phyloP scores from a whole-genome alignment of 2,888 invertebrate species.

The Mantis religiosa region DNA sequence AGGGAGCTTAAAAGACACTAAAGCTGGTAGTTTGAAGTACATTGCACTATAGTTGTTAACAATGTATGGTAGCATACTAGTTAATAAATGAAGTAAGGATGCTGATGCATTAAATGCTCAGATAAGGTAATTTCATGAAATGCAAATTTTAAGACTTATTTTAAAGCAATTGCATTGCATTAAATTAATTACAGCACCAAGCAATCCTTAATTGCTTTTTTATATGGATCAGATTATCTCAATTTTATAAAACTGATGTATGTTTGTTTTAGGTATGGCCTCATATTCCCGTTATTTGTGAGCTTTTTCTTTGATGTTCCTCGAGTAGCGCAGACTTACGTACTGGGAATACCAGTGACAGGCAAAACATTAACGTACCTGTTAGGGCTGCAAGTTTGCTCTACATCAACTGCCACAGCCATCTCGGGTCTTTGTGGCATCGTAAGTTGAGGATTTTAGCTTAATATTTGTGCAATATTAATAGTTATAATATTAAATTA shows the following conservation, averaged over 20 bases:
- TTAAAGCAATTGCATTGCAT: background rate
- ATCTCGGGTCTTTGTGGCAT: constrained; percentile 45
- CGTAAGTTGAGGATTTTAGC: constrained; percentile 38
- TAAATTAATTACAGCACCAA: background rate
- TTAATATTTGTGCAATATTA: too few relatives aligned
- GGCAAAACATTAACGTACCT: constrained; percentile 52
- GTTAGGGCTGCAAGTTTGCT: constrained; percentile 48
- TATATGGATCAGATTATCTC: background rate
- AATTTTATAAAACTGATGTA: background rate
- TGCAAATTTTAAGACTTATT: background rate
- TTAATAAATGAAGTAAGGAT: too few relatives aligned
- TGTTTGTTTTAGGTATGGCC: constrained; percentile 39
- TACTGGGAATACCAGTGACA: constrained; percentile 50
- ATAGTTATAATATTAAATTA: too few relatives aligned
- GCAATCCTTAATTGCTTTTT: background rate
- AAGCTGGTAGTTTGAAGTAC: too few relatives aligned
- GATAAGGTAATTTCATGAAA: too few relatives aligned
- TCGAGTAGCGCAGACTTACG: constrained; percentile 43
- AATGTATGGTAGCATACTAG: too few relatives aligned
- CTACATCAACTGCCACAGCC: constrained; percentile 42
- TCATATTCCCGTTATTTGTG: constrained; percentile 50
- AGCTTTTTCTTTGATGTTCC: constrained; percentile 49
- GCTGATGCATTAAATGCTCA: too few relatives aligned
- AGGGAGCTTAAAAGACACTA: too few relatives aligned
- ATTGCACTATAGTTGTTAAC: too few relatives aligned